Evolutionary conservation across 2,888 invertebrate genomes (phyloP).

Genomic region (Drosophila putrida): DNA sequence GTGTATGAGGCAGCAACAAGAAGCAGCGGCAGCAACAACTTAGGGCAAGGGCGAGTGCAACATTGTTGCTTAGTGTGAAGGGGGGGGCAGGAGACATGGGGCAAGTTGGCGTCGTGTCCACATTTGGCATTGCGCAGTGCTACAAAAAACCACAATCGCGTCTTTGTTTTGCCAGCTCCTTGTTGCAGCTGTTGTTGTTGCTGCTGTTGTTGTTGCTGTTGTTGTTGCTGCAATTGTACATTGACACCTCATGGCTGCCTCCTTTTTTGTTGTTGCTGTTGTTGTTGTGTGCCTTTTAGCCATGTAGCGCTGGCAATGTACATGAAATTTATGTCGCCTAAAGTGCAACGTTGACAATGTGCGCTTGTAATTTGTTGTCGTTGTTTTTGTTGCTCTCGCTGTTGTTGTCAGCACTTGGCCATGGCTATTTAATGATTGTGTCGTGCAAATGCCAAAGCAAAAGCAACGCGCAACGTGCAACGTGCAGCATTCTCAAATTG

Average conservation of each 20-base stretch:
- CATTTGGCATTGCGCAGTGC: constrained; percentile 76
- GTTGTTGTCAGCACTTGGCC: constrained; percentile 76
- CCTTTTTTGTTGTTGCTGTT: constrained; percentile 26
- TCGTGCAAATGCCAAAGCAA: constrained; percentile 74
- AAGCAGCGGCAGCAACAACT: background rate
- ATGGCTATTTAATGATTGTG: constrained; percentile 79
- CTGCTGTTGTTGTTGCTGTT: constrained; percentile 23
- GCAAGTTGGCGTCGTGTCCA: constrained; percentile 64
- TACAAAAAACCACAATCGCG: constrained; percentile 54
- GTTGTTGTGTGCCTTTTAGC: constrained; percentile 8
- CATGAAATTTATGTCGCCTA: constrained; percentile 80
- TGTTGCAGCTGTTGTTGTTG: constrained; percentile 30
- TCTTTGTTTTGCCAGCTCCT: constrained; percentile 68
- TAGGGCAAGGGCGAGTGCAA: constrained; percentile 15
- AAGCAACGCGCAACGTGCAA: constrained; percentile 17
- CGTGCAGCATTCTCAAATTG: constrained; percentile 23
- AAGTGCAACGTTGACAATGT: constrained; percentile 80
- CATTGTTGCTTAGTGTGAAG: constrained; percentile 4
- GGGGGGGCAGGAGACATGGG: constrained; percentile 12
- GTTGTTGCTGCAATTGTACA: constrained; percentile 77
- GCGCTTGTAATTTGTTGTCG: constrained; percentile 80
- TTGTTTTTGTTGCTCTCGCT: constrained; percentile 41
- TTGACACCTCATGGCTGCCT: constrained; percentile 74
- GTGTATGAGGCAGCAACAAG: background rate
- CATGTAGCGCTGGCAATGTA: constrained; percentile 55